These are phyloP conservation scores for Aleadryas rufinucha DNA, from an alignment of 2,113 vertebrate species.

Conservation along the genomic window DNA sequence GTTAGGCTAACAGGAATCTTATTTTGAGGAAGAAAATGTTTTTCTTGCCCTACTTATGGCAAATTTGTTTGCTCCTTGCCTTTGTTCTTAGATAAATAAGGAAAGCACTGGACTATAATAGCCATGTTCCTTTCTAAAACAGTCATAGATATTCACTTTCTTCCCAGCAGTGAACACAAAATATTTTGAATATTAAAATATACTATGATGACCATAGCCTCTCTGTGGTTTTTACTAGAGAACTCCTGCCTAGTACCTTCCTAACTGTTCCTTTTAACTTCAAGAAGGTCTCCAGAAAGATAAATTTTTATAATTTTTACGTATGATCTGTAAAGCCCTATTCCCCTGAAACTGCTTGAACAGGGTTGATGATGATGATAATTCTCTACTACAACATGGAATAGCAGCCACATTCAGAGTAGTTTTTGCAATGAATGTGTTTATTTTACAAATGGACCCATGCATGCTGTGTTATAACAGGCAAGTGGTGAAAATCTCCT, in stretches of 20 bases:
- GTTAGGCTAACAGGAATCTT: background rate
- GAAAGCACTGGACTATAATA: background rate
- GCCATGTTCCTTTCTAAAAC: background rate
- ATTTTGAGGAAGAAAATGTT: background rate
- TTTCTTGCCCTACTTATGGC: background rate
- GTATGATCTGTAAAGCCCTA: background rate
- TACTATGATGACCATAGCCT: background rate
- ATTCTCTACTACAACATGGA: background rate
- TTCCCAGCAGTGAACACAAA: background rate
- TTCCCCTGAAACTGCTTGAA: background rate
- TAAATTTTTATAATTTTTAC: background rate
- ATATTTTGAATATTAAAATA: background rate
- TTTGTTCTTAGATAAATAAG: background rate
- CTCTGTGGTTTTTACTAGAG: background rate
- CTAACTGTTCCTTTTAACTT: background rate
- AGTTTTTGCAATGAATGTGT: constrained; percentile 2
- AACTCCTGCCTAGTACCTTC: background rate
- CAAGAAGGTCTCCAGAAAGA: background rate
- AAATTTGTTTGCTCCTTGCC: background rate
- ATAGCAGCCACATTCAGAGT: background rate
- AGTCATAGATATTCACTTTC: background rate
- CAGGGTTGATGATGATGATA: background rate
- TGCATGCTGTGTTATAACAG: constrained; percentile 12
- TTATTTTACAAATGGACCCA: constrained; percentile 38
- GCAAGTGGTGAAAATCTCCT: constrained; percentile 41